phyloP scores from a whole-genome alignment of 1,140 invertebrate genomes.

The Aphis craccivora region DNA sequence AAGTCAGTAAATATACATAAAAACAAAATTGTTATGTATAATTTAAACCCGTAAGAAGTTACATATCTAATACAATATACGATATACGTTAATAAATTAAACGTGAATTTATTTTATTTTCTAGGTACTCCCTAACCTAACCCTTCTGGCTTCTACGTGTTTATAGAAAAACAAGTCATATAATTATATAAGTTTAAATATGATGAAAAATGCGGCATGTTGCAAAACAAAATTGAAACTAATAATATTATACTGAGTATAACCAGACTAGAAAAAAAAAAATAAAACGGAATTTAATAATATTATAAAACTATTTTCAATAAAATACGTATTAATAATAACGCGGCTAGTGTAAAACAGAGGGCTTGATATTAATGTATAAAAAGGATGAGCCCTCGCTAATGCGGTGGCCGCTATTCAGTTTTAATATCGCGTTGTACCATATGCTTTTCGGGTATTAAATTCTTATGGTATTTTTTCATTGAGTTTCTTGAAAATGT shows the following conservation, averaged over 20 bases:
- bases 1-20: slow-evolving; percentile 9
- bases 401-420: slow-evolving; percentile 1
- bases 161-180: neutral
- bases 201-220: neutral
- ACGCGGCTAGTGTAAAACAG: slow-evolving; percentile 15
- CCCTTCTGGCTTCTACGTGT: neutral
- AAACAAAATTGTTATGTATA: slow-evolving; percentile 5
- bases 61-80: neutral
- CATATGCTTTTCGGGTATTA: slow-evolving; percentile 1
- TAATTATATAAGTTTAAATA: neutral
- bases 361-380: slow-evolving; percentile 33
- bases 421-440: neutral
- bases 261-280: neutral
- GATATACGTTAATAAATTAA: slow-evolving; percentile 10
- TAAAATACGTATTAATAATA: slow-evolving; percentile 15
- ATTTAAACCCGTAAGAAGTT: neutral
- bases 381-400: slow-evolving; percentile 25
- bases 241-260: neutral
- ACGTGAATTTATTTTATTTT: neutral
- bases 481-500: neutral
- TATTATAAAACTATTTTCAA: slow-evolving; percentile 32
- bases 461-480: slow-evolving; percentile 1
- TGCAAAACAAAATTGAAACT: neutral
- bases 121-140: neutral
- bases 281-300: neutral